Percentiles rank a stretch among this genome's conserved stretches.
phyloP scores from a whole-genome alignment of 2,888 invertebrate species.

The Napeogenes sylphis region DNA sequence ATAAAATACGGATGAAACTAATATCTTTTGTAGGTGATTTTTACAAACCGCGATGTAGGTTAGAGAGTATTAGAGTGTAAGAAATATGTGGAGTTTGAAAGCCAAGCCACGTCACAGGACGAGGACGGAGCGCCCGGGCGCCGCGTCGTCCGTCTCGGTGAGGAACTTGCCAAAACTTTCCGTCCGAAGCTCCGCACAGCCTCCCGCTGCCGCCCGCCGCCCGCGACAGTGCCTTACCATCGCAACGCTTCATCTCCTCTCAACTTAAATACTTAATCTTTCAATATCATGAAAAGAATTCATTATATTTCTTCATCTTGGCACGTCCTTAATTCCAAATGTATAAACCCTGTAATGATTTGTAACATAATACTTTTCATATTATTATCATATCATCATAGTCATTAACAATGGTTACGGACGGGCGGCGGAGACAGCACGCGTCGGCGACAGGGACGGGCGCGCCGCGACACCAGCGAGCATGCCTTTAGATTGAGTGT shows the following conservation, averaged over 20 bases:
- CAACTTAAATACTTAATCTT: neutral
- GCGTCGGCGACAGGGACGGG: conserved; percentile 49
- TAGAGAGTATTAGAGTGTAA: conserved; percentile 68
- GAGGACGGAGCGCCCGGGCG: conserved; percentile 50
- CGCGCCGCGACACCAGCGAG: conserved; percentile 49
- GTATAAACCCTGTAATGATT: neutral
- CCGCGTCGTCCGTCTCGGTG: conserved; percentile 54
- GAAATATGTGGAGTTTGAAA: conserved; percentile 61
- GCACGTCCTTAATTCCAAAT: neutral
- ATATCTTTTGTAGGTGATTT: conserved; percentile 79
- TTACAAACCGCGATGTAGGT: conserved; percentile 77
- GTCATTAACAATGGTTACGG: conserved; percentile 31
- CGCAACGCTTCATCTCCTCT: conserved; percentile 18
- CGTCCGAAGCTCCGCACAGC: conserved; percentile 70
- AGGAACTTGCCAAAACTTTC: conserved; percentile 72
- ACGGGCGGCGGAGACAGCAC: conserved; percentile 44
- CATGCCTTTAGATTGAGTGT: conserved; percentile 69
- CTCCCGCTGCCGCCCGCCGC: conserved; percentile 45
- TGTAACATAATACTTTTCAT: too few relatives aligned
- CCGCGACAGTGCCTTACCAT: conserved; percentile 60
- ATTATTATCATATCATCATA: neutral
- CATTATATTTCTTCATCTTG: conserved; percentile 7
- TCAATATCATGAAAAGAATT: neutral
- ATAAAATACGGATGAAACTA: conserved; percentile 76
- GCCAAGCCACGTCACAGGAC: conserved; percentile 57